A percentile compares a stretch with the other conserved stretches of the same genome.
These are phyloP conservation scores for Allobates femoralis DNA, from an alignment of 2,797 vertebrate species.

Conservation along the genomic window DNA sequence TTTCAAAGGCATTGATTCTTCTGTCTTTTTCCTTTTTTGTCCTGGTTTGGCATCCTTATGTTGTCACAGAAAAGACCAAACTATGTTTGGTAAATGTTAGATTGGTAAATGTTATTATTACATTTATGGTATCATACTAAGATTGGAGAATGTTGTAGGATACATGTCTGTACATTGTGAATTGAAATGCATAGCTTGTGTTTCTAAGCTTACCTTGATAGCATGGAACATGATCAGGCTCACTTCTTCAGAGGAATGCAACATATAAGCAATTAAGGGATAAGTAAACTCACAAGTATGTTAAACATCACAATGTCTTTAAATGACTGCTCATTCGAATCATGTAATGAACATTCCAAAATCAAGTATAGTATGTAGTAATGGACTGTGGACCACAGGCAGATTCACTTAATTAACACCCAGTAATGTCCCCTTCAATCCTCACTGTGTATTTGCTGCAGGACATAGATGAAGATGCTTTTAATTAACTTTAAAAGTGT, in stretches of 20 bases:
- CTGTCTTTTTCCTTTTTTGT: no score
- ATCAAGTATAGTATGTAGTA: neutral
- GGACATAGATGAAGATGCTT: neutral
- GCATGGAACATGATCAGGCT: conserved; percentile 30
- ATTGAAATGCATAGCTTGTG: conserved; percentile 8
- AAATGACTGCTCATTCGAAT: conserved; percentile 16
- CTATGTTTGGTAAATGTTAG: no score
- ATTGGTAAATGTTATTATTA: neutral
- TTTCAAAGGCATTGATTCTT: no score
- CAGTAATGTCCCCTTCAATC: neutral
- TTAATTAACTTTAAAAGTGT: neutral
- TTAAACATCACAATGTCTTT: conserved; percentile 15
- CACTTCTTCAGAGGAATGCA: conserved; percentile 48
- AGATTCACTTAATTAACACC: neutral
- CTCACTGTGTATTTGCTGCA: neutral
- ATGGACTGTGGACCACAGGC: neutral
- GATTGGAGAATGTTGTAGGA: neutral
- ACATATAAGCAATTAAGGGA: conserved; percentile 35
- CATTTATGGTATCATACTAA: neutral
- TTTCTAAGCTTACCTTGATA: conserved; percentile 22
- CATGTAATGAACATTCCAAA: conserved; percentile 10
- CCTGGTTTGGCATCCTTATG: no score
- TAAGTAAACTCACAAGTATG: conserved; percentile 23
- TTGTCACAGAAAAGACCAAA: no score
- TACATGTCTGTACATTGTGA: neutral